Conservation (phyloP, 2,113 vertebrate genomes). For the Toxostoma redivivum region DNA sequence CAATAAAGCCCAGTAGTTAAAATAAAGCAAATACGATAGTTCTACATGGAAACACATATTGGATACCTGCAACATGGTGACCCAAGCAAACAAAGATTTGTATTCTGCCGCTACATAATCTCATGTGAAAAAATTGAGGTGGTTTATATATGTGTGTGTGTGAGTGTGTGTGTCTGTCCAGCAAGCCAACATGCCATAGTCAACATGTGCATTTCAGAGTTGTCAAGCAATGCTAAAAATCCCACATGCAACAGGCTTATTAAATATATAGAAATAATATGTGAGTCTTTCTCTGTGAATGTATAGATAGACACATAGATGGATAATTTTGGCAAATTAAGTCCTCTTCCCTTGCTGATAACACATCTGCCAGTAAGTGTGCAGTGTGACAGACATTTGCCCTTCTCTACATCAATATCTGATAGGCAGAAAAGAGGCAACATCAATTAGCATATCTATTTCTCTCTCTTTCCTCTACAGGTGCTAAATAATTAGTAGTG, state of each 20-base stretch:
- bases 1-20: not conserved
- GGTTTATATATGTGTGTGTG: not conserved
- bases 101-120: not conserved
- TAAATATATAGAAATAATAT: not conserved
- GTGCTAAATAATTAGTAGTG: slow-evolving; percentile 68
- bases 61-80: not conserved
- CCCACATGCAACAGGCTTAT: not conserved
- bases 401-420: slow-evolving; percentile 24
- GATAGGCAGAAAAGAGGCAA: slow-evolving; percentile 61
- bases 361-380: slow-evolving; percentile 14
- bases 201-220: not conserved
- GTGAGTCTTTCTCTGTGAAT: not conserved
- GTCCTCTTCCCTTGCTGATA: slow-evolving; percentile 5
- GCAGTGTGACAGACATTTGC: slow-evolving; percentile 24
- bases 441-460: slow-evolving; percentile 53
- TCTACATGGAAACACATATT: not conserved
- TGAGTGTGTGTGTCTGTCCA: not conserved
- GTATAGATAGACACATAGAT: not conserved
- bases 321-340: not conserved
- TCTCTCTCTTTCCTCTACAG: slow-evolving; percentile 57
- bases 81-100: not conserved
- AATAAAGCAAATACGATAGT: not conserved
- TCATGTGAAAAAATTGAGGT: not conserved
- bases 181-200: not conserved
- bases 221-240: not conserved